These are phyloP conservation scores for Yponomeuta sedellus DNA, from an alignment of 2,888 invertebrate genomes.

Conservation along the genomic window DNA sequence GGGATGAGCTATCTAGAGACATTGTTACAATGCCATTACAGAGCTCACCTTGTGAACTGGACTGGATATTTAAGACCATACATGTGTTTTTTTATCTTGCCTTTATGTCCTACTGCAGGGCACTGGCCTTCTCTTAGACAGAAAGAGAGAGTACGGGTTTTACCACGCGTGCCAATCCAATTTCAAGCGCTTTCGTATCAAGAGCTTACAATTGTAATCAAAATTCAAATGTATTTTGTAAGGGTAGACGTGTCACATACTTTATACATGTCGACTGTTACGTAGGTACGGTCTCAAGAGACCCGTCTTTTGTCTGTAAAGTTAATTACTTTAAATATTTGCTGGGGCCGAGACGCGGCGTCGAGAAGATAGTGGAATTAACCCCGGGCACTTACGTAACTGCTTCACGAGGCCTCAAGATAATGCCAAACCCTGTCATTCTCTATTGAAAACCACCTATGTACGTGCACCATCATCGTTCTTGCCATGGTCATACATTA, in stretches of 20 bases:
- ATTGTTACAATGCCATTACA: too few relatives aligned
- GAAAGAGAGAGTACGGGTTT: too few relatives aligned
- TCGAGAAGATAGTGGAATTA: slow-evolving; percentile 27
- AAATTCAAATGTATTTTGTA: neutral
- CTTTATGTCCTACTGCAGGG: too few relatives aligned
- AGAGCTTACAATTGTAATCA: neutral
- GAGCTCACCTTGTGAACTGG: too few relatives aligned
- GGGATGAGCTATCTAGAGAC: neutral
- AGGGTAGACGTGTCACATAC: neutral
- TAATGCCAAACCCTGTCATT: slow-evolving; percentile 21
- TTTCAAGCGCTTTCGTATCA: too few relatives aligned
- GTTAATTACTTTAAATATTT: slow-evolving; percentile 14
- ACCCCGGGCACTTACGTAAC: slow-evolving; percentile 16
- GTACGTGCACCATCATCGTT: slow-evolving; percentile 15
- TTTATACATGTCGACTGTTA: neutral
- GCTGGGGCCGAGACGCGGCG: slow-evolving; percentile 18
- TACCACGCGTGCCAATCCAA: too few relatives aligned
- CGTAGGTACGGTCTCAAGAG: neutral
- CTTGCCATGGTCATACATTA: neutral
- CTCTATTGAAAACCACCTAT: slow-evolving; percentile 28
- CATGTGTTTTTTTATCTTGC: too few relatives aligned
- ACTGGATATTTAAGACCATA: too few relatives aligned
- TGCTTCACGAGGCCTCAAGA: slow-evolving; percentile 21
- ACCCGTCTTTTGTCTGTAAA: neutral
- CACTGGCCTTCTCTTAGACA: too few relatives aligned